Conservation (phyloP, 1,140 invertebrate species). For the Drosophila aff. region DNA sequence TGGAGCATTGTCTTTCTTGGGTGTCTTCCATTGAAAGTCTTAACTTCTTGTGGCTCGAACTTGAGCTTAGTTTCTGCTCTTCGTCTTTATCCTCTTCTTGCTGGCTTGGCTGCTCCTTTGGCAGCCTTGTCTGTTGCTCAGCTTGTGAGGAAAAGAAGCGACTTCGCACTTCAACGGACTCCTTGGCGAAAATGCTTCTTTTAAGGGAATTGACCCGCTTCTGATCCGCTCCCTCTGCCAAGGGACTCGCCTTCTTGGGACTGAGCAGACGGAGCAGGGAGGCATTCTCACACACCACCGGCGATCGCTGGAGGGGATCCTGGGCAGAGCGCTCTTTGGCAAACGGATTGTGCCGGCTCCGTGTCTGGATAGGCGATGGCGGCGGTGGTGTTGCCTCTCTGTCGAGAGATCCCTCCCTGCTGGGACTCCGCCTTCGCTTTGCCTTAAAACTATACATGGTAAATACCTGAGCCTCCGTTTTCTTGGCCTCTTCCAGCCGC, state of each 20-base stretch:
- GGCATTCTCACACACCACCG: conserved; percentile 63
- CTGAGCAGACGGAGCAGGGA: conserved; percentile 72
- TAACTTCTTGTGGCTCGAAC: conserved; percentile 19
- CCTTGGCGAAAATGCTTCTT: conserved; percentile 65
- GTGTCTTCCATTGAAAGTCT: conserved; percentile 16
- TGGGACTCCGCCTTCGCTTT: conserved; percentile 57
- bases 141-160: conserved; percentile 63
- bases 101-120: conserved; percentile 7
- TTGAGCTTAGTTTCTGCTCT: background rate
- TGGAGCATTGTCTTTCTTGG: background rate
- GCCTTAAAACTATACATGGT: conserved; percentile 59
- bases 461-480: conserved; percentile 69
- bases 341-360: conserved; percentile 74
- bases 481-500: conserved; percentile 64
- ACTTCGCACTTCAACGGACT: conserved; percentile 65
- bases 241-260: conserved; percentile 57
- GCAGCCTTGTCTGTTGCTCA: conserved; percentile 4
- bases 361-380: conserved; percentile 43
- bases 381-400: conserved; percentile 44
- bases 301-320: conserved; percentile 25
- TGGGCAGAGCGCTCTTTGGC: conserved; percentile 43
- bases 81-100: no score
- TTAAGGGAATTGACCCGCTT: conserved; percentile 50
- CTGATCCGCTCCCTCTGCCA: background rate
- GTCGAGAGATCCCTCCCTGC: conserved; percentile 22